Base-by-base conservation (phyloP, 1,140 invertebrate genomes). In the Rhysida immarginata region DNA sequence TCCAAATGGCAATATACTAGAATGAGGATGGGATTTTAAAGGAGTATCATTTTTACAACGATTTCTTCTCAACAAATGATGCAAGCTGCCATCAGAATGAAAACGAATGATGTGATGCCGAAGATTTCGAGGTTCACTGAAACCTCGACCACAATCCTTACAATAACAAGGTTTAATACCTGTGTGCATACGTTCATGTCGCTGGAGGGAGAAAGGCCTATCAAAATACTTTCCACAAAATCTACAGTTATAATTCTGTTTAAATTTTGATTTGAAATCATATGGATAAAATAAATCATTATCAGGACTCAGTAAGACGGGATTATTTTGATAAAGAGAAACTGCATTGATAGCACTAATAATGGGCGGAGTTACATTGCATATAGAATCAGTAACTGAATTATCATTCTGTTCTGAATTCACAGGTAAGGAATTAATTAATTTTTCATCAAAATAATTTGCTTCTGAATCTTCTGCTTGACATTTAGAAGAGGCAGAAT, bases 221-320 rank as follows among this genome's bases (percentile, higher is more conserved):
- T 78, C 76, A 62, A 78, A 78, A 51, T 72, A 74, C 60, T 78
- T 78, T 0, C 69, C 69, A 60, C 76, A 78, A 18, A 69, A 68
- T 26, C 64, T 60, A 58, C 69, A 70, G 14, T 61, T 61, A 46
- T 65, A 68, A 27, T 27, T 51, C 24, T 51, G 49, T 51, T 51
- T 51, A 5, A 51, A 26, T 21, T 51, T 51, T 13, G 49, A 51
- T 27, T 51, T 51, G 8, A 51, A 26, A 27, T 51, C 49, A 21
- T 26, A 51, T 5, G 49, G 5, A 48, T 48, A 48, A 26, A 51
- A 21, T 25, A 51, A 16, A 26, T 51, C 49, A 21, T 11, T 5
- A 26, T 51, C 49, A 25, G 24, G 13, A 14, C 13, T 51, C 3
- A 8, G 49, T 54, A 52, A 3, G 57, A 57, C 5, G 54, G 57